A percentile compares a stretch with the other conserved stretches of the same genome.
Evolutionary conservation across 2,797 vertebrate species (phyloP).

Genomic region (Orientallactaga sibirica): DNA sequence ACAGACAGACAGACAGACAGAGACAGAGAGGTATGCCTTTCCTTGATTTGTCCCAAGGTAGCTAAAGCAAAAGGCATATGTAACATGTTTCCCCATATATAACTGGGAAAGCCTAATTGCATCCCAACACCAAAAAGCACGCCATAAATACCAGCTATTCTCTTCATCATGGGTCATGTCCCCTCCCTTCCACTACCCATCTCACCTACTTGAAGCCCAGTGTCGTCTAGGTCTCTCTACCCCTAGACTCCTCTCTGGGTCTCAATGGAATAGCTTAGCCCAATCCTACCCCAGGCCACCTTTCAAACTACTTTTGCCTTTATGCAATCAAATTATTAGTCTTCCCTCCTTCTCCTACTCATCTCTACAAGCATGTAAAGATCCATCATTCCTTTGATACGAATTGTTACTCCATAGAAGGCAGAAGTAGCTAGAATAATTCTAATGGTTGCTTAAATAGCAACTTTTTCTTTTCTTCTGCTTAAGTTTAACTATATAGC

Average conservation of each 20-base stretch:
- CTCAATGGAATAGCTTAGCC: background rate
- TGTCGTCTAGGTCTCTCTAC: background rate
- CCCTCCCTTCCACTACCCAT: background rate
- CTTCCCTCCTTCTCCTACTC: background rate
- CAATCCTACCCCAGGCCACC: background rate
- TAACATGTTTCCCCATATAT: background rate
- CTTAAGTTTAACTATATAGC: constrained; percentile 3
- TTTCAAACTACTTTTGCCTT: constrained; percentile 68
- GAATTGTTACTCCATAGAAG: background rate
- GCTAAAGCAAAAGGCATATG: background rate
- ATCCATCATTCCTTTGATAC: constrained; percentile 14
- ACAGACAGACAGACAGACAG: no score
- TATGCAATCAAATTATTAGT: constrained; percentile 50
- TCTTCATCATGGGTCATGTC: background rate
- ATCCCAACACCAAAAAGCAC: constrained; percentile 14
- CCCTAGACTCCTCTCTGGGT: background rate
- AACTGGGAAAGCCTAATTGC: background rate
- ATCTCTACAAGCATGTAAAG: constrained; percentile 29
- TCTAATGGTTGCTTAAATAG: constrained; percentile 1
- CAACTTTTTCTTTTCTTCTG: constrained; percentile 18
- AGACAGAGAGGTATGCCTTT: background rate
- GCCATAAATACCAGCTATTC: background rate
- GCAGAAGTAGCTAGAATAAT: background rate
- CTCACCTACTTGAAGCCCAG: background rate
- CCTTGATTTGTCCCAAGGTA: background rate